Evolutionary conservation across 2,888 invertebrate genomes (phyloP), one percentile per base, ranked within the genome.

Genomic region (Trissoscelio sp.): DNA sequence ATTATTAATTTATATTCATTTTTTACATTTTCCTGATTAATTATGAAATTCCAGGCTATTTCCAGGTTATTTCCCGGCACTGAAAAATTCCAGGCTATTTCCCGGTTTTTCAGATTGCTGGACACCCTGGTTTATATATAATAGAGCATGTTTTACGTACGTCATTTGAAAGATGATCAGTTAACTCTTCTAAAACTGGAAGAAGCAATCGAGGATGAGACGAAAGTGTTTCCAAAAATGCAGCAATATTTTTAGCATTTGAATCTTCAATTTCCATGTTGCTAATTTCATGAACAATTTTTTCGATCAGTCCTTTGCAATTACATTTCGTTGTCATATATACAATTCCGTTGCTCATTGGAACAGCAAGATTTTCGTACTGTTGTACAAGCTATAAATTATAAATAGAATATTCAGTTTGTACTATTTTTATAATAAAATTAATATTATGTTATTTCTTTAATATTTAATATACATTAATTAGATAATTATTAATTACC

Each of bases 271-370:
- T 90, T 85, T 96, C 94, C 74, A 95, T 94, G 89, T 95, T 94
- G 0, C 94, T 95, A 81, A 97, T 94, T 92, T 96, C 96, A 62
- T 93, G 92, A 5, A 96, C 94, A 88, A 97, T 93, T 89, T 96
- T 95, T 80, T 94, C 94, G 39, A 96, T 93, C 86, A 97, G 93
- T 64, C 94, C 94, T 78, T 94, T 94, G 83, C 95, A 94, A 9
- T 93, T 93, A 91, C 94, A 95, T 57, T 94, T 93, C 83, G 93
- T 93, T 0, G 95, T 94, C 86, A 97, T 92, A 79, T 95, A 93
- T 37, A 95, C 93, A 0, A 97, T 94, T 24, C 95, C 96, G 75
- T 94, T 93, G 24, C 96, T 95, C 84, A 96, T 92, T 22, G 95
- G 94, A 9, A 92, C 91, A 0, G 94, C 94, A 34, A 96, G 92